Percentiles rank a stretch among this genome's conserved stretches.
These are phyloP conservation scores for Hoplodrina ambigua DNA, from an alignment of 2,888 invertebrate species.

Conservation along the genomic window DNA sequence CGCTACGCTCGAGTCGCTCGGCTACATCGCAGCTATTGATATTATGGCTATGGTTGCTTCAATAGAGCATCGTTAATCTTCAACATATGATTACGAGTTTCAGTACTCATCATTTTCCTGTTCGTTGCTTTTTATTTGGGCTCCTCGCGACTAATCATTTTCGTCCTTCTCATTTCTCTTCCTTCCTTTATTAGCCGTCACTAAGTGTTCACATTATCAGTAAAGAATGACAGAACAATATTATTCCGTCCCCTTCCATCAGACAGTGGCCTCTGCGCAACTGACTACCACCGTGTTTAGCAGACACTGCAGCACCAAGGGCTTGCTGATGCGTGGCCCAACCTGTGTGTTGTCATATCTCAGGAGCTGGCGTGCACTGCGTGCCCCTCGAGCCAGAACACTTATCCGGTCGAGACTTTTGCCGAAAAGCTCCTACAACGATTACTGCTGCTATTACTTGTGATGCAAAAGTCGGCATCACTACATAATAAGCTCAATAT, in stretches of 20 bases:
- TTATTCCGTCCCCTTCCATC: no score
- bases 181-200: background rate
- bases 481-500: background rate
- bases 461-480: background rate
- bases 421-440: no score
- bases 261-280: no score
- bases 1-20: background rate
- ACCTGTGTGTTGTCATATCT: no score
- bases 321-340: no score
- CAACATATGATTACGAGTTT: background rate
- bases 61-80: background rate
- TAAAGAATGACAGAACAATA: no score
- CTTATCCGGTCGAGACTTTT: no score
- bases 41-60: background rate
- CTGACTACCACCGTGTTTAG: no score
- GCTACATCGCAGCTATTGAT: background rate
- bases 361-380: no score
- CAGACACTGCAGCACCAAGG: no score
- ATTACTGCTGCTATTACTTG: background rate
- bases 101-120: background rate
- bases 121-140: background rate
- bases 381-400: no score
- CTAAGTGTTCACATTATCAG: no score
- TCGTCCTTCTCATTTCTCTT: background rate
- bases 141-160: background rate